Conservation (phyloP, 2,888 invertebrate species). For the Agonopterix arenella region DNA sequence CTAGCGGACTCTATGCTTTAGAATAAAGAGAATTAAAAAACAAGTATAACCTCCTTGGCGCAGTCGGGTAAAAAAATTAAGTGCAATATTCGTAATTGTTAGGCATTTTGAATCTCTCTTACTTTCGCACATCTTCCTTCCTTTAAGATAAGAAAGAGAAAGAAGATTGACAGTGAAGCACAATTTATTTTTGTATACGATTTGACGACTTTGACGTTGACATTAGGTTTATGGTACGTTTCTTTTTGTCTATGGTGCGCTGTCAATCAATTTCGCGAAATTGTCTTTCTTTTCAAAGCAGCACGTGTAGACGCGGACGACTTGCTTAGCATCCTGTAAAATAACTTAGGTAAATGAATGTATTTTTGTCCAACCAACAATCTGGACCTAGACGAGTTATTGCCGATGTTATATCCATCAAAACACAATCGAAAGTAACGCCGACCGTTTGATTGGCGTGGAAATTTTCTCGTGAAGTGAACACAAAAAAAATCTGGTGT, state of each 20-base stretch:
- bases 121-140: too few relatives aligned
- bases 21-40: too few relatives aligned
- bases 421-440: neutral
- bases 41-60: too few relatives aligned
- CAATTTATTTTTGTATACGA: too few relatives aligned
- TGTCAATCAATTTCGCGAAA: slow-evolving; percentile 1
- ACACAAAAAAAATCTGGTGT: neutral
- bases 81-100: too few relatives aligned
- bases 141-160: too few relatives aligned
- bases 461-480: neutral
- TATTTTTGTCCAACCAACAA: neutral
- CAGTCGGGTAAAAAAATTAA: too few relatives aligned
- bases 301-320: slow-evolving; percentile 72
- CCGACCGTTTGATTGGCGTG: slow-evolving; percentile 1
- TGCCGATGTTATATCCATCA: too few relatives aligned
- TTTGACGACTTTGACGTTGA: too few relatives aligned
- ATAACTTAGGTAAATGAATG: slow-evolving; percentile 40
- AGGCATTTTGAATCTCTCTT: too few relatives aligned
- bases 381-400: neutral
- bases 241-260: neutral
- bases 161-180: too few relatives aligned
- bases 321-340: slow-evolving; percentile 45
- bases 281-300: slow-evolving; percentile 45
- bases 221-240: neutral
- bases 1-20: too few relatives aligned